These are phyloP conservation scores for Heliopora coerulea DNA, from an alignment of 92 coral and sea anemone genomes.

Conservation along the genomic window DNA sequence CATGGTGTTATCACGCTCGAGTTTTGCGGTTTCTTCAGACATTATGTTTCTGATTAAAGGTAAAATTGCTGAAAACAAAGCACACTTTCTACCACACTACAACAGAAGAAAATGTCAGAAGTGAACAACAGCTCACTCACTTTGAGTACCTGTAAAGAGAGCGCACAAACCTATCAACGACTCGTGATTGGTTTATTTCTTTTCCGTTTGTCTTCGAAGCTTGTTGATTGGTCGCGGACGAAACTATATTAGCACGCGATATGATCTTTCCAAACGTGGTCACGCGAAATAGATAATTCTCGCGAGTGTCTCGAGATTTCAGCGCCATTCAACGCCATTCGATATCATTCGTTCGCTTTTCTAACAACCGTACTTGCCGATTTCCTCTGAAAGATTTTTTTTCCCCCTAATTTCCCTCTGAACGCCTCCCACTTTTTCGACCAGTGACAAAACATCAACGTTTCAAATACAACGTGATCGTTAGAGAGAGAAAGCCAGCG, in stretches of 20 bases:
- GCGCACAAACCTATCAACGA: conserved; percentile 34
- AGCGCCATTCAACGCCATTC: neutral
- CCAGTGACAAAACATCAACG: too few relatives aligned
- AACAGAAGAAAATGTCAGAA: conserved; percentile 26
- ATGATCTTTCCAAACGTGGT: neutral
- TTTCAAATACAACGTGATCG: too few relatives aligned
- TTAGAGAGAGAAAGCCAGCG: too few relatives aligned
- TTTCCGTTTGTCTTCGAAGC: conserved; percentile 2
- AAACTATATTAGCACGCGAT: neutral
- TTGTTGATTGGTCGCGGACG: conserved; percentile 16
- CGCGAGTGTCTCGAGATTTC: neutral
- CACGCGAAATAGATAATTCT: neutral
- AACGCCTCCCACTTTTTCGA: too few relatives aligned
- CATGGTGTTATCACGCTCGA: conserved; percentile 89
- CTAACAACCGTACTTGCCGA: too few relatives aligned
- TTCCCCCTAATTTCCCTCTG: too few relatives aligned
- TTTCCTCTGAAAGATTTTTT: too few relatives aligned
- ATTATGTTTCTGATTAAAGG: conserved; percentile 31
- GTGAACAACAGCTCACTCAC: conserved; percentile 37
- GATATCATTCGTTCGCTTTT: too few relatives aligned
- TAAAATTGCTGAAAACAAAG: neutral
- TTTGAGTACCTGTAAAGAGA: conserved; percentile 35
- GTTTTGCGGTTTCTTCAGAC: conserved; percentile 89
- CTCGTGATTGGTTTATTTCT: conserved; percentile 9
- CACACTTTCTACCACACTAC: neutral